Conservation (phyloP, 2,113 vertebrate species). For the Myotis yumanensis region DNA sequence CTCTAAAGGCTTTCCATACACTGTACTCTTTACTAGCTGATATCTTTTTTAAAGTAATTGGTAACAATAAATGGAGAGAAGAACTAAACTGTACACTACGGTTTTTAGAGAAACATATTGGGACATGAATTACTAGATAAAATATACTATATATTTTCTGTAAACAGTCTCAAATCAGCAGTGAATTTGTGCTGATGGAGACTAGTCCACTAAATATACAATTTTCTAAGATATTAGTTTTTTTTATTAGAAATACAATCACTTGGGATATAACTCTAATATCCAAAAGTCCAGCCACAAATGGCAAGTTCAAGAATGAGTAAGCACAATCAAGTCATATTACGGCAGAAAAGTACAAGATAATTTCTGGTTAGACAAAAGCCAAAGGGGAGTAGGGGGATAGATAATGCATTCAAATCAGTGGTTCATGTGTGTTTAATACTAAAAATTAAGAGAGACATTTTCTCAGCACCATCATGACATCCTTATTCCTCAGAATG, state of each 20-base stretch:
- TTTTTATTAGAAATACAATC: not conserved
- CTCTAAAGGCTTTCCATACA: not conserved
- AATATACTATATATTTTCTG: not conserved
- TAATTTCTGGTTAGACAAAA: not conserved
- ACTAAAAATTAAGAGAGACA: not conserved
- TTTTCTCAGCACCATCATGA: not conserved
- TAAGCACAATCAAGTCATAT: not conserved
- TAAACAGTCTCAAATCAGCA: not conserved
- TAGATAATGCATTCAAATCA: not conserved
- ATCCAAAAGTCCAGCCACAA: not conserved
- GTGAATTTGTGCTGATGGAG: not conserved
- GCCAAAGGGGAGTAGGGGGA: not conserved
- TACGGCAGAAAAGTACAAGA: not conserved
- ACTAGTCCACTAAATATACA: not conserved
- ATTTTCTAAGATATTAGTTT: not conserved
- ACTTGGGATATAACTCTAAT: not conserved
- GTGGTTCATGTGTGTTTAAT: not conserved
- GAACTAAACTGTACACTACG: not conserved
- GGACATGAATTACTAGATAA: not conserved
- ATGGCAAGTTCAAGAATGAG: not conserved
- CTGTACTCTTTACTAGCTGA: not conserved
- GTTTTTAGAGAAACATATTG: not conserved
- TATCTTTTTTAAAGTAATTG: not conserved
- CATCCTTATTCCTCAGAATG: conserved; percentile 18
- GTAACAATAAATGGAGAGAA: not conserved